Conservation (phyloP, 2,113 vertebrate genomes). For the Centropus unirufus region DNA sequence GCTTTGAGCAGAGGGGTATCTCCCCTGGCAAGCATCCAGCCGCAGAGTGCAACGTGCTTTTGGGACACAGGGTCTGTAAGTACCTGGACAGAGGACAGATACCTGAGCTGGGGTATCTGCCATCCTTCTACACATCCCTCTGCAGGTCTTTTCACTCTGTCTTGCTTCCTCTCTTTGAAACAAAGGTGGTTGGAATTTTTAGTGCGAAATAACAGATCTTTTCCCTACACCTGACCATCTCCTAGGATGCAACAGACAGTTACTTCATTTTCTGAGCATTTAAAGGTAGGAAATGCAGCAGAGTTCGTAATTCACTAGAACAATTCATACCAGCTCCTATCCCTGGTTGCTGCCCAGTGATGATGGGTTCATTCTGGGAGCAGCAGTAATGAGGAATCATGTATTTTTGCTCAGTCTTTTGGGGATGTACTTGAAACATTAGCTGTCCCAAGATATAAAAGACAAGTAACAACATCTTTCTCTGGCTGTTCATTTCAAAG, state of each 20-base stretch:
- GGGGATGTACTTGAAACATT: not conserved
- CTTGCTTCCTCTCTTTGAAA: not conserved
- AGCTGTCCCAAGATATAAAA: not conserved
- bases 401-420: not conserved
- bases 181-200: not conserved
- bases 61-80: not conserved
- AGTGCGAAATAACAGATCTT: not conserved
- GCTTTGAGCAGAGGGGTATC: not conserved
- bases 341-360: not conserved
- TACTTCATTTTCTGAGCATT: not conserved
- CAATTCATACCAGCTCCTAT: not conserved
- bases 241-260: not conserved
- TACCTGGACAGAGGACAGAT: not conserved
- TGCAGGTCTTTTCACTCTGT: not conserved
- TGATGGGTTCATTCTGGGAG: not conserved
- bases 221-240: not conserved
- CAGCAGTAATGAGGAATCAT: not conserved
- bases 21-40: not conserved
- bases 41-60: not conserved
- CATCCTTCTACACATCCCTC: not conserved
- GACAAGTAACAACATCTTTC: not conserved
- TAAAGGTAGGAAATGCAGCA: not conserved
- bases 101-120: not conserved
- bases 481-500: conserved; percentile 5
- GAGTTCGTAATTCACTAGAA: not conserved